Conservation (phyloP, 2,113 vertebrate genomes). For the Orientallactaga bullata region DNA sequence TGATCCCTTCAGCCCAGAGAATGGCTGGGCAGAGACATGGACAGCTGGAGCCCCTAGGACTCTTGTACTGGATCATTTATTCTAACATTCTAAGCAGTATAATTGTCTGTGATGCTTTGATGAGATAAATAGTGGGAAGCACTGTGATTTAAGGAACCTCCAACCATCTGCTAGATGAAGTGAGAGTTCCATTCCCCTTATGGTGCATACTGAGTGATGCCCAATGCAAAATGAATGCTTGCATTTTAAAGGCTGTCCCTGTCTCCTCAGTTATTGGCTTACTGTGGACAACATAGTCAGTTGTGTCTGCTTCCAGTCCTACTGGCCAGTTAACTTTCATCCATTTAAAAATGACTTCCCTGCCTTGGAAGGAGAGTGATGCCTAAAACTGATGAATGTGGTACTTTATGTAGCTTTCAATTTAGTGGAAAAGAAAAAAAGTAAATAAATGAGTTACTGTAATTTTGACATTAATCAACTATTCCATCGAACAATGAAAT, state of each 20-base stretch:
- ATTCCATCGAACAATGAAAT: not conserved
- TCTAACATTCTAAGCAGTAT: slow-evolving; percentile 13
- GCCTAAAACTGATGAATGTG: not conserved
- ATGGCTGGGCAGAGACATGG: not conserved
- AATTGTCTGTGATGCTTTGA: slow-evolving; percentile 30
- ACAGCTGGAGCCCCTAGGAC: slow-evolving; percentile 46
- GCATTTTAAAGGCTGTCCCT: not conserved
- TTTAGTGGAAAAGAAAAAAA: not conserved
- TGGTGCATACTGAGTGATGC: not conserved
- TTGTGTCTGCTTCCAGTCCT: not conserved
- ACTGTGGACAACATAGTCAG: not conserved
- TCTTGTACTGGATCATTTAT: slow-evolving; percentile 26
- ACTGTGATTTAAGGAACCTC: slow-evolving; percentile 27
- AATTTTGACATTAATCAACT: not conserved
- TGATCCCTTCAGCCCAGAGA: not conserved
- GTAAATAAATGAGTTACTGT: not conserved
- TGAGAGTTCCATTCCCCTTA: not conserved
- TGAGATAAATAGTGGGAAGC: slow-evolving; percentile 51
- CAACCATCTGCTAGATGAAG: slow-evolving; percentile 37
- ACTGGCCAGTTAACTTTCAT: not conserved
- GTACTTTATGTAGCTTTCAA: not conserved
- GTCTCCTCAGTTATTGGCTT: not conserved
- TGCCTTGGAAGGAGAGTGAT: not conserved
- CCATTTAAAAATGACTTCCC: not conserved
- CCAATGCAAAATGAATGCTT: not conserved